phyloP scores from a whole-genome alignment of 1,140 invertebrate genomes.

The Drosophila nebulosa region DNA sequence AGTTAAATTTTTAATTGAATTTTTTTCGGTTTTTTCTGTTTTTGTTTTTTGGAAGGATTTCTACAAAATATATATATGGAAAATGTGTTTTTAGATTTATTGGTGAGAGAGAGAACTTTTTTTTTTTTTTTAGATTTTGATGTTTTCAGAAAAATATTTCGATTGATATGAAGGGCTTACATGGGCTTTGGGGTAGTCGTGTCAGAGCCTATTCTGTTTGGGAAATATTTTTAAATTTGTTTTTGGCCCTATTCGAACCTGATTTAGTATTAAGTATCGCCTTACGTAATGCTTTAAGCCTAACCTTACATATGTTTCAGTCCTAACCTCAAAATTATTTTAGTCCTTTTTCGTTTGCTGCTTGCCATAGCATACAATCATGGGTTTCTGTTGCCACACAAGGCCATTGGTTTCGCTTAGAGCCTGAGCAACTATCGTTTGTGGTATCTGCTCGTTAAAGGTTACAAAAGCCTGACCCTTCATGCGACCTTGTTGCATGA shows the following conservation, averaged over 20 bases:
- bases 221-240: too few relatives aligned
- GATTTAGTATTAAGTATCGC: too few relatives aligned
- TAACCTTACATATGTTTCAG: too few relatives aligned
- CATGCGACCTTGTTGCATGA: conserved; percentile 97
- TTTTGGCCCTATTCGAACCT: too few relatives aligned
- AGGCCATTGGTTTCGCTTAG: conserved; percentile 94
- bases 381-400: conserved; percentile 86
- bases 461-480: conserved; percentile 96
- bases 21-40: conserved; percentile 6
- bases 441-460: conserved; percentile 4
- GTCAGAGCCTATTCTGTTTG: too few relatives aligned
- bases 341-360: conserved; percentile 20
- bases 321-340: background rate
- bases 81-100: conserved; percentile 9
- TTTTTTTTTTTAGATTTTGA: background rate
- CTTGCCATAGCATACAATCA: conserved; percentile 89
- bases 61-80: conserved; percentile 36
- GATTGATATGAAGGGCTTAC: too few relatives aligned
- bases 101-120: background rate
- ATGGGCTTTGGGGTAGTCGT: too few relatives aligned
- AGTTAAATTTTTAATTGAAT: background rate
- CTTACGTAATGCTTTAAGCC: too few relatives aligned
- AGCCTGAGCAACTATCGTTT: conserved; percentile 85
- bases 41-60: conserved; percentile 28
- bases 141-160: background rate